These are phyloP conservation scores for Botrylloides violaceus DNA, from an alignment of 23 tunicate genomes.

Conservation along the genomic window DNA sequence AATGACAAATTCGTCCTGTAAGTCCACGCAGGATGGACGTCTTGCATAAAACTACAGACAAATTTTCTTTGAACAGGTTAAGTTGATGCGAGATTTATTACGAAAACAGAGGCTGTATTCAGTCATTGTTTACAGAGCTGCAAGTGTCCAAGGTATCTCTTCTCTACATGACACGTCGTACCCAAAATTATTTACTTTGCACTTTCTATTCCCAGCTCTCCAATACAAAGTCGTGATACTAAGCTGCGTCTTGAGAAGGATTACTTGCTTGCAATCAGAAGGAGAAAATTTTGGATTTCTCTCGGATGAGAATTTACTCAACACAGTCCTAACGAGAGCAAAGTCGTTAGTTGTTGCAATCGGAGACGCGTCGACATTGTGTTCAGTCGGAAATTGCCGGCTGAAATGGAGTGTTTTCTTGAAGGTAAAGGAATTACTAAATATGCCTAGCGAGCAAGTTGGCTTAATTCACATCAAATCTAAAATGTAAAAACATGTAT, in stretches of 20 bases:
- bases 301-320: conserved; percentile 39
- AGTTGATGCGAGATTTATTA: conserved; percentile 7
- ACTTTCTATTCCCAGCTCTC: conserved; percentile 20
- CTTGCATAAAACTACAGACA: no score
- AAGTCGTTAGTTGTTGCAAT: conserved; percentile 39
- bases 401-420: conserved; percentile 31
- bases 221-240: conserved; percentile 53
- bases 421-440: conserved; percentile 3
- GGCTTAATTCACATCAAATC: no score
- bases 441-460: no score
- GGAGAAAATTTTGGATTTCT: conserved; percentile 46
- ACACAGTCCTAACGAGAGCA: conserved; percentile 50
- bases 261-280: not conserved
- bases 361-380: conserved; percentile 53
- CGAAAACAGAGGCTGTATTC: not conserved
- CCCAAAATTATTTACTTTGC: not conserved
- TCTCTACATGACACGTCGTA: not conserved
- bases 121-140: conserved; percentile 8
- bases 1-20: no score
- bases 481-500: no score
- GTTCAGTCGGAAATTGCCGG: conserved; percentile 46
- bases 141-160: conserved; percentile 12
- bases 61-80: not conserved
- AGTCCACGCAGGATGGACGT: no score
- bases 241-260: conserved; percentile 41